A percentile compares a stretch with the other conserved stretches of the same genome.
Evolutionary conservation across 2,888 invertebrate species (phyloP).

Genomic region (Cerastis leucographa): DNA sequence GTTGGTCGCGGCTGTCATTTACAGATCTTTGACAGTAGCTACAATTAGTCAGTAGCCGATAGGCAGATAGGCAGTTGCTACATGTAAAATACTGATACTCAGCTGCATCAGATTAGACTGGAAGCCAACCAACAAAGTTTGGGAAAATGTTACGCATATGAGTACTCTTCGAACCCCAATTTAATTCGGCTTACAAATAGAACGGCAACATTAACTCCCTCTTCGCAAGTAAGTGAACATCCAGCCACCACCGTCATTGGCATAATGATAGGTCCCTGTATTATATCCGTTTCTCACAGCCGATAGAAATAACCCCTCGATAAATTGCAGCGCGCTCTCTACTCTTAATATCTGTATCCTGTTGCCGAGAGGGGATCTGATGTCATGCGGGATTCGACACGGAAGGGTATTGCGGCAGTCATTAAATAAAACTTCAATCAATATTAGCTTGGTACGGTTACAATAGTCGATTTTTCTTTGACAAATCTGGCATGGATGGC

Average conservation of each 20-base stretch:
- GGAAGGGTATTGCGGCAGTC: constrained; percentile 29
- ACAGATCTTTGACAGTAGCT: too few species aligned
- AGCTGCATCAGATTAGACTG: too few species aligned
- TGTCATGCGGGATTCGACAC: constrained; percentile 50
- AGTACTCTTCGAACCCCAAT: background rate
- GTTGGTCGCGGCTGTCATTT: too few species aligned
- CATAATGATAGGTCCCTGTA: constrained; percentile 22
- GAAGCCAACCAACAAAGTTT: too few species aligned
- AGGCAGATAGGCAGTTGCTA: too few species aligned
- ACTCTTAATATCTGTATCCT: constrained; percentile 67
- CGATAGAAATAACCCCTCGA: constrained; percentile 59
- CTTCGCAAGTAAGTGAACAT: constrained; percentile 22
- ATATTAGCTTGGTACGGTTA: background rate
- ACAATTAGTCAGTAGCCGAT: too few species aligned
- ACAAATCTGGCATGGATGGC: too few species aligned
- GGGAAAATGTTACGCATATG: too few species aligned
- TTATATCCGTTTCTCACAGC: constrained; percentile 67
- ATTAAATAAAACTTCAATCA: background rate
- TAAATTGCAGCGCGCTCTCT: constrained; percentile 49
- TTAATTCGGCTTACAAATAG: background rate
- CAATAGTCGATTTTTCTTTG: background rate
- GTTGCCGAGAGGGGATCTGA: constrained; percentile 64
- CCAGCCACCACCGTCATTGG: constrained; percentile 3
- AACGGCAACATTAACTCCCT: background rate
- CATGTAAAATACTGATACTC: too few species aligned